Percentiles rank a stretch among this genome's conserved stretches.
phyloP scores from a whole-genome alignment of 2,113 vertebrate species.

The Triplophysa tibetana region DNA sequence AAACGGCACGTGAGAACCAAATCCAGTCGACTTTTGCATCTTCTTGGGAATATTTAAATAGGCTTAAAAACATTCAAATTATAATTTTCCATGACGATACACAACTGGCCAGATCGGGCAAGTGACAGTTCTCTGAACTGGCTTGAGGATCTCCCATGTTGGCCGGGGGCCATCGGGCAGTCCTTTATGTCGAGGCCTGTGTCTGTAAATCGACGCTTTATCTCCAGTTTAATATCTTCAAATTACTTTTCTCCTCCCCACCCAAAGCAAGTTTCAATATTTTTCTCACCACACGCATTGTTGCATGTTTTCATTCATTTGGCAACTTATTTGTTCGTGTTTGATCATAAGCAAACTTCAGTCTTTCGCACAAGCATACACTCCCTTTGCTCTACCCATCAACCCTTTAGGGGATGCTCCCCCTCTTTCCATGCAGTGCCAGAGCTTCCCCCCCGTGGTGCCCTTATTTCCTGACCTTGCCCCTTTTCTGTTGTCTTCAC shows the following conservation, averaged over 20 bases:
- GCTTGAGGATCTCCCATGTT: too few relatives aligned
- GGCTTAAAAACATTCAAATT: too few relatives aligned
- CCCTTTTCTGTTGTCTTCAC: slow-evolving; percentile 36
- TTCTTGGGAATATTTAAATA: too few relatives aligned
- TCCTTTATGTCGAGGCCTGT: too few relatives aligned
- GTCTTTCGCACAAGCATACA: neutral
- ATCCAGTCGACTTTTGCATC: too few relatives aligned
- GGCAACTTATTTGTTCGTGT: neutral
- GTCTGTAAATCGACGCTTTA: too few relatives aligned
- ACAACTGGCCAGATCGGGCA: too few relatives aligned
- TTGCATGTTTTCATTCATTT: neutral
- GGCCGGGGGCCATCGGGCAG: too few relatives aligned
- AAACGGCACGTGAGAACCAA: too few relatives aligned
- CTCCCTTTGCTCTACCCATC: slow-evolving; percentile 10
- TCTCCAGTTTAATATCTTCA: too few relatives aligned
- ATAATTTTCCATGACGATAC: too few relatives aligned
- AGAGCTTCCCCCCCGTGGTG: neutral
- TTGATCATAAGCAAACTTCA: slow-evolving; percentile 19
- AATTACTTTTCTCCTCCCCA: neutral
- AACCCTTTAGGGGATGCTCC: slow-evolving; percentile 1
- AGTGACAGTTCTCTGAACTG: too few relatives aligned
- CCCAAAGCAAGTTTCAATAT: neutral
- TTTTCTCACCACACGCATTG: neutral
- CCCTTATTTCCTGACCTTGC: slow-evolving; percentile 20
- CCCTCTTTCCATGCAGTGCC: slow-evolving; percentile 14